Evolutionary conservation across 2,113 vertebrate species (phyloP).

Genomic region (Hippoglossus stenolepis): DNA sequence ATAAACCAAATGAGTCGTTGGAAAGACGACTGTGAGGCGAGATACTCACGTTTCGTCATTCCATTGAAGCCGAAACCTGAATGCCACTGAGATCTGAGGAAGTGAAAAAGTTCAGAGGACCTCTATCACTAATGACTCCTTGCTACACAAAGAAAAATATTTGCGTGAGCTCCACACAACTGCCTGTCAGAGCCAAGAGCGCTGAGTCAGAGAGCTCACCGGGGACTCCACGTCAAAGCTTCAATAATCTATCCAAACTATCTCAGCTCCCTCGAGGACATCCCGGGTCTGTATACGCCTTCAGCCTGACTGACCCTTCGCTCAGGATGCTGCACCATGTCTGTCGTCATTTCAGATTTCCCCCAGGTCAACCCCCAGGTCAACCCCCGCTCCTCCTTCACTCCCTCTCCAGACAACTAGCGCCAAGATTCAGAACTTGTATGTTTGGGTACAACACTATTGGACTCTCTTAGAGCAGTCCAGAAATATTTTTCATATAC

Average conservation of each 20-base stretch:
- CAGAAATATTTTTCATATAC: too few relatives aligned
- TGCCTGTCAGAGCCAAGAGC: slow-evolving; percentile 9
- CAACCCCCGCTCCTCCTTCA: background rate
- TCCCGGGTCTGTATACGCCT: background rate
- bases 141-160: slow-evolving; percentile 11
- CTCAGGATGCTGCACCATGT: slow-evolving; percentile 14
- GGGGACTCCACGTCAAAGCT: slow-evolving; percentile 6
- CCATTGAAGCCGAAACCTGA: background rate
- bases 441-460: background rate
- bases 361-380: background rate
- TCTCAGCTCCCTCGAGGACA: slow-evolving; percentile 8
- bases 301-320: background rate
- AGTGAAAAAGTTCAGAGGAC: slow-evolving; percentile 41
- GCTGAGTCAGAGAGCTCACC: slow-evolving; percentile 35
- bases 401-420: background rate
- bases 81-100: slow-evolving; percentile 16
- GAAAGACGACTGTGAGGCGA: background rate
- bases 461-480: background rate
- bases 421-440: background rate
- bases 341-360: slow-evolving; percentile 10
- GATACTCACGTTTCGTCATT: too few relatives aligned
- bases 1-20: slow-evolving; percentile 1
- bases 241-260: slow-evolving; percentile 46
- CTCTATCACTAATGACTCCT: slow-evolving; percentile 9
- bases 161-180: background rate